Base-by-base conservation (phyloP, 1,140 invertebrate species). In the Zaprionus ghesquierei region DNA sequence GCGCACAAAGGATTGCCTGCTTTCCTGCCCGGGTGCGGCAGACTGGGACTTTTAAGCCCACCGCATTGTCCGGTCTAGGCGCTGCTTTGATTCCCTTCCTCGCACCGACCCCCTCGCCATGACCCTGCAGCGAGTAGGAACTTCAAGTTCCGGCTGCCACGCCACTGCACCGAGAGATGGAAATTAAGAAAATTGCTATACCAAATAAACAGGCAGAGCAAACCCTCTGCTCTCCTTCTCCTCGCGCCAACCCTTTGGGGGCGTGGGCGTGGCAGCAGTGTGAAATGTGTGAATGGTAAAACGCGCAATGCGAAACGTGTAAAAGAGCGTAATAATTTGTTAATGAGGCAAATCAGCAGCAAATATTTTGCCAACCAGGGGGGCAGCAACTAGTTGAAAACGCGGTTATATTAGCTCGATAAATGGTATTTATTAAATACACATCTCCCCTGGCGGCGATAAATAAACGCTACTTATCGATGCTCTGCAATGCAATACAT, bases 121-220 rank as follows among this genome's bases (percentile, higher is more conserved):
- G 1, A 41, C 35, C 35, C 35, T 41, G n/a, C 35, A 41, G 35
- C 35, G 54, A 44, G 12, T 58, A 23, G 31, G 27, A 50, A 51
- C 20, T 62, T 27, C 29, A 27, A 60, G 22, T 61, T 49, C 60
- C 46, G 27, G 31, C 20, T 35, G 44, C 25, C 22, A 25, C 60
- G 9, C 25, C 29, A 18, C 13, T 63, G 46, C 60, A 61, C 44
- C n/a, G 9, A 12, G 25, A n/a, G n/a, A 10, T 31, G 44, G 59
- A 35, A 59, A 59, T 59, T 59, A 59, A 59, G 8, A 31, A 61
- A 61, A 49, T 61, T 61, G 38, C 25, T 22, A 29, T 25, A 33
- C 12, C 38, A 61, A 60, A 46, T 60, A 60, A 49, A 15, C 38
- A 29, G 25, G 27, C 55, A 41, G n/a, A 41, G 15, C 35, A n/a